Percentiles rank a stretch among this genome's conserved stretches.
Evolutionary conservation across 2,888 invertebrate species (phyloP).

Genomic region (Dermolepida albohirtum): DNA sequence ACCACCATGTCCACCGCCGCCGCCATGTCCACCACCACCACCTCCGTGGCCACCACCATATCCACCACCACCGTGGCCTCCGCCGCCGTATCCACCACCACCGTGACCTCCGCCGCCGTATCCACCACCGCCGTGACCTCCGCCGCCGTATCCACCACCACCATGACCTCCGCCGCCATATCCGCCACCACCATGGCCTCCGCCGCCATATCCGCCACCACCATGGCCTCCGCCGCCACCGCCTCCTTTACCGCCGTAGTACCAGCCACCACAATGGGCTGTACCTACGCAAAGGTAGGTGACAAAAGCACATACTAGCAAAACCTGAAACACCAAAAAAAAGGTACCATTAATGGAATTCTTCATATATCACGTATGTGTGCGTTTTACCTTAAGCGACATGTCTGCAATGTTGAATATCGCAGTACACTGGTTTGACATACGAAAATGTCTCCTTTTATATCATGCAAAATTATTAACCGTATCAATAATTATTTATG

Average conservation of each 20-base stretch:
- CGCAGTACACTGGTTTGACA: neutral
- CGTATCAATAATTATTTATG: conserved; percentile 15
- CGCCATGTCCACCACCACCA: conserved; percentile 6
- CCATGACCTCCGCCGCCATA: conserved; percentile 1
- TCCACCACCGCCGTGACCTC: conserved; percentile 10
- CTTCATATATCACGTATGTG: neutral
- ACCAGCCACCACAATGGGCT: conserved; percentile 8
- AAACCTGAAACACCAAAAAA: conserved; percentile 13
- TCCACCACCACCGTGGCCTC: conserved; percentile 1
- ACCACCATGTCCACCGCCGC: conserved; percentile 7
- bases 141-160: conserved; percentile 11
- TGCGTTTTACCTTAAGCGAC: conserved; percentile 3
- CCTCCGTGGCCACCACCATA: neutral
- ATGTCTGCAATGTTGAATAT: conserved; percentile 4
- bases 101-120: neutral
- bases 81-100: conserved; percentile 6
- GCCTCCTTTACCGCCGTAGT: neutral
- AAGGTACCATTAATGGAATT: neutral
- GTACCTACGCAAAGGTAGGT: conserved; percentile 29
- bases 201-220: conserved; percentile 13
- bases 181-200: conserved; percentile 5
- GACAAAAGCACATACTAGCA: conserved; percentile 13
- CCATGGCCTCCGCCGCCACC: neutral
- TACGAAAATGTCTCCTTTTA: conserved; percentile 5
- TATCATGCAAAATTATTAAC: conserved; percentile 8